Base-by-base conservation (phyloP, 2,797 vertebrate species). In the Pyrocephalus nanus region DNA sequence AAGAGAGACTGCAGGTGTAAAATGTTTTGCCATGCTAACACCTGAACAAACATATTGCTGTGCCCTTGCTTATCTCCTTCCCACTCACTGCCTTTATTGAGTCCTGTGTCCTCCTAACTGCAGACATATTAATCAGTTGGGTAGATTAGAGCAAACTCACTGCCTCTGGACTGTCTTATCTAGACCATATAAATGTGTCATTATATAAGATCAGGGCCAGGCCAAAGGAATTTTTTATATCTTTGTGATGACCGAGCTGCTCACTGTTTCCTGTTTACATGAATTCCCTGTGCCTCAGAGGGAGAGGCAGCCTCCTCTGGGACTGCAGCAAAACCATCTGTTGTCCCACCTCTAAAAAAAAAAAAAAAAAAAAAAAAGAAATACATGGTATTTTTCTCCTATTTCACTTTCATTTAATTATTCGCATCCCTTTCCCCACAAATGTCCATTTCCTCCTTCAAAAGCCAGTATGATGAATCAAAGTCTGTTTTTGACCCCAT, bases 21-120 rank as follows among this genome's bases (percentile, higher is more conserved):
- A 86, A n/a, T 74, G 8, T 95, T 95, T 93, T 91, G 86, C 92
- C 71, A 47, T 65, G 22, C 81, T 36, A 92, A 83, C 95, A 95
- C 96, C 91, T 96, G 96, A 91, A 77, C 93, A 97, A 96, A 96
- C 67, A 88, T 15, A 47, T 55, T 2, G 2, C 72, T 26, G 8
- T 20, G 4, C 78, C 90, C 67, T 94, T 90, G 55, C 90, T 95
- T 96, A 95, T 96, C 93, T 95, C 60, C 62, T 81, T 93, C 77
- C 55, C n/a, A 42, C 87, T 95, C 64, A 21, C 48, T 70, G 58
- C 83, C 45, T 89, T 92, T 74, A 74, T 69, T 79, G 86, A 89
- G 60, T 60, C 54, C 57, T 19, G 36, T 15, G 16, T 72, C 66
- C 88, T 88, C 93, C 83, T 73, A 84, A 51, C 90, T 90, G 93